These are phyloP conservation scores for Apostichopus leukothele DNA, from an alignment of 53 echinoderm and acorn worm genomes.

Conservation along the genomic window DNA sequence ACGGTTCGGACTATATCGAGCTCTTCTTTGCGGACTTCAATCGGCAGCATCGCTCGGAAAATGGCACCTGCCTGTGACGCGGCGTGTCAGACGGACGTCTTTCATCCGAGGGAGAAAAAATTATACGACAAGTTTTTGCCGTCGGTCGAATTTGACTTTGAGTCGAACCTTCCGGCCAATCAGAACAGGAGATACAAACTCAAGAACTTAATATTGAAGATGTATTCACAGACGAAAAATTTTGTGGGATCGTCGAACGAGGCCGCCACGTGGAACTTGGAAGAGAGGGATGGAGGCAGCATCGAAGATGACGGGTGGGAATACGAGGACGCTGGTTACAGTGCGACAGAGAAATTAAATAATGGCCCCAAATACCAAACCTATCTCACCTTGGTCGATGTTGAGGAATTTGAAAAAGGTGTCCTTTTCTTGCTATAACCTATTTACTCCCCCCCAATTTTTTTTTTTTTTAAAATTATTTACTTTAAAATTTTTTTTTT, in stretches of 20 bases:
- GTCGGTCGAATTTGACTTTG: constrained; percentile 44
- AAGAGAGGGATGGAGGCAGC: neutral
- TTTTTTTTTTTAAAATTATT: no score
- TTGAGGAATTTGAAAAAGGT: constrained; percentile 47
- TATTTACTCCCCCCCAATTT: neutral
- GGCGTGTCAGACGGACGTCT: neutral
- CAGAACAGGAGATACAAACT: neutral
- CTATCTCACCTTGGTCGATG: constrained; percentile 76
- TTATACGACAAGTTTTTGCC: neutral
- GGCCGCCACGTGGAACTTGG: no score
- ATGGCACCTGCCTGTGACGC: constrained; percentile 18
- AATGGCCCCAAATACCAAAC: constrained; percentile 72
- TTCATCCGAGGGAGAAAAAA: neutral
- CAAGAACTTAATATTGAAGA: neutral
- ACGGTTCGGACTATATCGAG: neutral
- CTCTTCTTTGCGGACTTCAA: neutral
- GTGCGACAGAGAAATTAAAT: constrained; percentile 67
- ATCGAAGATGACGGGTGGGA: constrained; percentile 4
- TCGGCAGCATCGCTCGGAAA: neutral
- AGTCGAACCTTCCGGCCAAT: constrained; percentile 27
- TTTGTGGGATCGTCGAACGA: neutral
- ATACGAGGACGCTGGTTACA: constrained; percentile 52
- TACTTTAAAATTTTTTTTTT: no score
- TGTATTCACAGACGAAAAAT: constrained; percentile 24
- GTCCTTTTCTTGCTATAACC: neutral